Conservation (phyloP, 2,888 invertebrate genomes). For the Lissocephala sabroskyi region DNA sequence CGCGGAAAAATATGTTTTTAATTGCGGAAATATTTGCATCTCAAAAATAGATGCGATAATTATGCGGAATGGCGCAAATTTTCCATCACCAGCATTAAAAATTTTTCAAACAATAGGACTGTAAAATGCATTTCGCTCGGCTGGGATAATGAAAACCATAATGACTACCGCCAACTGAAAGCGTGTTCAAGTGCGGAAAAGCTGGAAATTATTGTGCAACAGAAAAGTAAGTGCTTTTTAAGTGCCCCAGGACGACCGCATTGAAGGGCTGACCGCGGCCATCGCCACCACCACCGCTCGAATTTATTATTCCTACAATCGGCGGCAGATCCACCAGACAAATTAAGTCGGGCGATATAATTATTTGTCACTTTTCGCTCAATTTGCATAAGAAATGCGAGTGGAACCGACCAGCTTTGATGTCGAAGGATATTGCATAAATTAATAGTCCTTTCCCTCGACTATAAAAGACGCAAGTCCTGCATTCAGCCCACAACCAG, state of each 20-base stretch:
- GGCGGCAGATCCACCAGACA: no score
- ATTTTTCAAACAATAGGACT: constrained; percentile 45
- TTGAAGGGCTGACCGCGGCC: not conserved
- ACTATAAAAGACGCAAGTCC: no score
- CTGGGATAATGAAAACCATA: constrained; percentile 26
- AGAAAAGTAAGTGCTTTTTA: constrained; percentile 51
- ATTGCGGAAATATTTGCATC: constrained; percentile 50
- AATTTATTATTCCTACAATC: no score
- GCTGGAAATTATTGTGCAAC: constrained; percentile 54
- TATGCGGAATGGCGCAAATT: constrained; percentile 48
- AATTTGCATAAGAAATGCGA: not conserved
- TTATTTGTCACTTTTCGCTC: not conserved
- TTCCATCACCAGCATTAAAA: constrained; percentile 55
- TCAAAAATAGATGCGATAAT: constrained; percentile 39
- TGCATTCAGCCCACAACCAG: no score
- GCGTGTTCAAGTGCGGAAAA: constrained; percentile 60
- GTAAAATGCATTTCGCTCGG: constrained; percentile 36
- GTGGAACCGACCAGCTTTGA: constrained; percentile 18
- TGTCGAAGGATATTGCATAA: no score
- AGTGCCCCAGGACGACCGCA: constrained; percentile 21
- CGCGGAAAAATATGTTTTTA: constrained; percentile 48
- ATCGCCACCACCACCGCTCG: no score
- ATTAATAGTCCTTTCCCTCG: no score
- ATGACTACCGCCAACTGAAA: no score
- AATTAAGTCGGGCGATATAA: no score